Evolutionary conservation across 2,888 invertebrate genomes (phyloP), one percentile per base, ranked within the genome.

Genomic region (Cataglyphis rosenhaueri): DNA sequence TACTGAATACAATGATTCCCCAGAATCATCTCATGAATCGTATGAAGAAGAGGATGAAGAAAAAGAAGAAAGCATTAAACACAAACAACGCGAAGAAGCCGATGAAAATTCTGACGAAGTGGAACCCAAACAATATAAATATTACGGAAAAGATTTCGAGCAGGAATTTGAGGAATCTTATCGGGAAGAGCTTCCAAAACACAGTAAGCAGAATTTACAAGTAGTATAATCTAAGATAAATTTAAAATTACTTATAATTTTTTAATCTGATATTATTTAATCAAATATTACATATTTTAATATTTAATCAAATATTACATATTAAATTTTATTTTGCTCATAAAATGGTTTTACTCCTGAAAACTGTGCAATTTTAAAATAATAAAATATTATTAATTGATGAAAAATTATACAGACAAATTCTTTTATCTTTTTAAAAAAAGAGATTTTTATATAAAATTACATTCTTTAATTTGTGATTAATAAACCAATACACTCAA

Each of bases 131-230:
- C 38, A 81, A 41, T 88, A 78, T 25, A 89, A 79, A 59, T 88
- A 87, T 62, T 89, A 88, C 44, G 91, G 88, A 0, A 86, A 89
- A 18, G 89, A 92, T 25, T 91, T 90, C 6, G 91, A 92, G 4
- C 85, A 89, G n/a, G 92, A 92, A 62, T 92, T 90, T 41, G 92
- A 91, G 41, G 88, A 89, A 3, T 90, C 90, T 52, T 92, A 92
- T 35, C 84, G 75, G 35, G 81, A 88, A 73, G 88, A 92, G 38
- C 55, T 85, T 35, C 89, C 92, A 1, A 89, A 87, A 76, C 87
- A 88, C 65, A 88, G 93, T 92, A 85, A 78, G 89, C 88, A 48
- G 0, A 70, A 21, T 1, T 35, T 18, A 64, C 4, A 35, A 48
- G 6, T 62, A 12, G 2, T 74, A 15, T 4, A 8, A 2, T 18